Conservation (phyloP, 1,140 invertebrate genomes). For the Hycleus phaleratus region DNA sequence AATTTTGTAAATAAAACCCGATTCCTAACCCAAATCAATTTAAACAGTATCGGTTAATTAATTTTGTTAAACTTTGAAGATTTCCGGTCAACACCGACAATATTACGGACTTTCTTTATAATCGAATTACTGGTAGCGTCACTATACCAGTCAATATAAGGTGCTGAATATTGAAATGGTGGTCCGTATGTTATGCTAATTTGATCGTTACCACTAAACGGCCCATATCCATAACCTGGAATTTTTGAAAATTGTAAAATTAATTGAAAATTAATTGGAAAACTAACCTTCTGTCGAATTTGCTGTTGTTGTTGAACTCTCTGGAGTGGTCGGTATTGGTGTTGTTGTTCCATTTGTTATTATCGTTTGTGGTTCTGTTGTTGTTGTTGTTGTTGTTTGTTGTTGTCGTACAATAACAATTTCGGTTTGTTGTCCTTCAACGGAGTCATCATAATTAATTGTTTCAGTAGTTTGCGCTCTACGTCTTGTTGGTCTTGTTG, state of each 20-base stretch:
- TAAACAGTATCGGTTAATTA: too few relatives aligned
- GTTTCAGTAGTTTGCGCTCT: background rate
- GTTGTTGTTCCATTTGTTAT: constrained; percentile 5
- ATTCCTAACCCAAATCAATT: too few relatives aligned
- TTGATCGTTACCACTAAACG: constrained; percentile 34
- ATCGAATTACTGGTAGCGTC: constrained; percentile 17
- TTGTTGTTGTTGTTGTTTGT: background rate
- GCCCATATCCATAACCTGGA: constrained; percentile 28
- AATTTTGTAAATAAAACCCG: too few relatives aligned
- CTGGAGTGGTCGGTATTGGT: background rate
- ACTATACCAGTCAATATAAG: constrained; percentile 24
- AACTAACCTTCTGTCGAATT: constrained; percentile 3
- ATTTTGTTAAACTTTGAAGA: background rate
- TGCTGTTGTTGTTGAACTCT: background rate
- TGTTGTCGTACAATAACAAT: constrained; percentile 7
- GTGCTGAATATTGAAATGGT: constrained; percentile 22
- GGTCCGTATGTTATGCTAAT: constrained; percentile 36
- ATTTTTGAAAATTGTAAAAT: constrained; percentile 1
- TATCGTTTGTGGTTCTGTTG: constrained; percentile 1
- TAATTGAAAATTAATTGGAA: background rate
- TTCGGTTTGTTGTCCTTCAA: constrained; percentile 6
- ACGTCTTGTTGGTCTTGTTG: background rate
- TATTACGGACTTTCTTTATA: constrained; percentile 19
- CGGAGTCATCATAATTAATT: background rate
- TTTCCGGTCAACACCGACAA: constrained; percentile 16